Percentiles rank a stretch among this genome's conserved stretches.
phyloP scores from a whole-genome alignment of 2,113 vertebrate species.

The Peromyscus californicus region DNA sequence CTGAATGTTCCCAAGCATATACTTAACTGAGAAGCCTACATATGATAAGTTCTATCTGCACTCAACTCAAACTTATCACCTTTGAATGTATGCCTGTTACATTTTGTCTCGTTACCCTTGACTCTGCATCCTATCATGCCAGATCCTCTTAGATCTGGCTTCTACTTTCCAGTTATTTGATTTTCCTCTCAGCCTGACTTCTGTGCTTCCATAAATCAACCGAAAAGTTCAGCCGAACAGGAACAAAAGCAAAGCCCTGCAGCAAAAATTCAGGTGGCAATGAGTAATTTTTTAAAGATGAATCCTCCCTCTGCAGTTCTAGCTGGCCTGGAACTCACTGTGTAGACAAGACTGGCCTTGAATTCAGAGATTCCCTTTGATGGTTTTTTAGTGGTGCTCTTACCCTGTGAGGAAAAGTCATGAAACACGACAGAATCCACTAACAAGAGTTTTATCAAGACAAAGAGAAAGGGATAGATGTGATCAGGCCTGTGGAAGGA shows the following conservation, averaged over 20 bases:
- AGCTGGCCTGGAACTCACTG: neutral
- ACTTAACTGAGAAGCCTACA: slow-evolving; percentile 9
- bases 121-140: neutral
- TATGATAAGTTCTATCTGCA: neutral
- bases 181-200: slow-evolving; percentile 18
- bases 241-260: neutral
- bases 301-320: neutral
- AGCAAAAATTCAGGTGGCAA: neutral
- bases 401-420: no score
- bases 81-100: slow-evolving; percentile 56
- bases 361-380: neutral
- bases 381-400: no score
- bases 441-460: no score
- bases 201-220: slow-evolving; percentile 21
- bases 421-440: no score
- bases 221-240: slow-evolving; percentile 23
- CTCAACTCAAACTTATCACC: neutral
- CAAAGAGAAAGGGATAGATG: no score
- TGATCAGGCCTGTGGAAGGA: no score
- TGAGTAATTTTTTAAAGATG: neutral
- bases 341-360: neutral
- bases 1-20: neutral
- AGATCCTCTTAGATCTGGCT: slow-evolving; percentile 7
- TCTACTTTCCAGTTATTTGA: slow-evolving; percentile 12
- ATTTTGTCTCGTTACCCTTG: slow-evolving; percentile 55